Evolutionary conservation across 2,888 invertebrate species (phyloP).

Genomic region (Leptodirus hochenwartii): DNA sequence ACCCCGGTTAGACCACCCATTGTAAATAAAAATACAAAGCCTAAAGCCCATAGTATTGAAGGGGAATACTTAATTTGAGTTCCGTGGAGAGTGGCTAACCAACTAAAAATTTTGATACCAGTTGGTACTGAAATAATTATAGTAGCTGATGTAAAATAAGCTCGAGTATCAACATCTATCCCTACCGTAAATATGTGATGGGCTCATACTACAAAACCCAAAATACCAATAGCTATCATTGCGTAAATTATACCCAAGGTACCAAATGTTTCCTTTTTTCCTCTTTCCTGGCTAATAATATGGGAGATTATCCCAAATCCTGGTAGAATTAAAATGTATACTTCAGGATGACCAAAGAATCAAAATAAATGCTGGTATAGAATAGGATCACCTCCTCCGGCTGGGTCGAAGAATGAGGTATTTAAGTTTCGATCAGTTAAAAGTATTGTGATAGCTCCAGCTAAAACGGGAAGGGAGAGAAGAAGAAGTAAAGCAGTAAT

Average conservation of each 20-base stretch:
- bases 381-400: constrained; percentile 65
- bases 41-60: constrained; percentile 45
- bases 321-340: constrained; percentile 71
- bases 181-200: constrained; percentile 77
- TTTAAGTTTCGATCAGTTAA: constrained; percentile 64
- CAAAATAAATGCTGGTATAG: constrained; percentile 72
- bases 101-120: constrained; percentile 70
- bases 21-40: constrained; percentile 64
- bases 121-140: constrained; percentile 78
- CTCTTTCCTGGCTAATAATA: constrained; percentile 55
- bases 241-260: constrained; percentile 63
- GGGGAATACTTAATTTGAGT: constrained; percentile 39
- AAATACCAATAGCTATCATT: constrained; percentile 62
- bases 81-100: constrained; percentile 52
- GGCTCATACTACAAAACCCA: constrained; percentile 72
- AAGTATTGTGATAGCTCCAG: constrained; percentile 63
- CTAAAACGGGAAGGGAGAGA: constrained; percentile 55
- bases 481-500: constrained; percentile 46
- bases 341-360: constrained; percentile 79
- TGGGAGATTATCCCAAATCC: constrained; percentile 70
- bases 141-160: constrained; percentile 68
- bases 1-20: constrained; percentile 53
- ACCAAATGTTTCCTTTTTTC: constrained; percentile 58
- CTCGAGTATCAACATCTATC: constrained; percentile 67
- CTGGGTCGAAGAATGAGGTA: constrained; percentile 65